Percentiles rank a stretch among this genome's conserved stretches.
These are phyloP conservation scores for Drosophila trapezifrons DNA, from an alignment of 1,140 invertebrate species.

Conservation along the genomic window DNA sequence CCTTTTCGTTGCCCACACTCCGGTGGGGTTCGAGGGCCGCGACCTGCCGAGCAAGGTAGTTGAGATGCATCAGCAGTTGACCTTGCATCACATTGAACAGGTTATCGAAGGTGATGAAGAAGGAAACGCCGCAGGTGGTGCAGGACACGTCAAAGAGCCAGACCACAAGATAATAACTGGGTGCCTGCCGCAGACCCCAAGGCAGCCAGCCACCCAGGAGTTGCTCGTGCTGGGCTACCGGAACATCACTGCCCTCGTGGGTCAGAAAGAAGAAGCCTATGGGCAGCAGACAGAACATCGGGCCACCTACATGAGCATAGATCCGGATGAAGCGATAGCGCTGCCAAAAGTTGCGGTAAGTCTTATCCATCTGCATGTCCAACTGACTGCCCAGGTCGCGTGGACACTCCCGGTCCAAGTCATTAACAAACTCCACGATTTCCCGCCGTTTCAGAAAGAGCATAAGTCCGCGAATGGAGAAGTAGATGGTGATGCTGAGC, in stretches of 20 bases:
- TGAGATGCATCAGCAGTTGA: constrained; percentile 49
- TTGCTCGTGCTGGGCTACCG: constrained; percentile 41
- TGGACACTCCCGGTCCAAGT: constrained; percentile 49
- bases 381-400: constrained; percentile 21
- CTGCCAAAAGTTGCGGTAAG: constrained; percentile 1
- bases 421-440: constrained; percentile 41
- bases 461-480: constrained; percentile 45
- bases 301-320: background rate
- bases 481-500: constrained; percentile 44
- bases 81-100: constrained; percentile 54
- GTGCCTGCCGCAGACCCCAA: constrained; percentile 26
- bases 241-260: constrained; percentile 10
- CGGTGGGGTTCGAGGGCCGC: constrained; percentile 15
- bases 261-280: constrained; percentile 24
- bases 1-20: constrained; percentile 4
- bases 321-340: constrained; percentile 25
- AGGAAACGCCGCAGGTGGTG: constrained; percentile 30
- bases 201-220: constrained; percentile 57
- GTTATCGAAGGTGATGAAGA: constrained; percentile 46
- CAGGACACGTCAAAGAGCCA: constrained; percentile 33
- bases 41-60: constrained; percentile 15
- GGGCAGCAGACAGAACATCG: constrained; percentile 15
- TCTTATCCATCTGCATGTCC: constrained; percentile 11
- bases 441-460: constrained; percentile 41
- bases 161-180: constrained; percentile 19